These are phyloP conservation scores for Gobio gobio DNA, from an alignment of 2,113 vertebrate genomes.

Conservation along the genomic window DNA sequence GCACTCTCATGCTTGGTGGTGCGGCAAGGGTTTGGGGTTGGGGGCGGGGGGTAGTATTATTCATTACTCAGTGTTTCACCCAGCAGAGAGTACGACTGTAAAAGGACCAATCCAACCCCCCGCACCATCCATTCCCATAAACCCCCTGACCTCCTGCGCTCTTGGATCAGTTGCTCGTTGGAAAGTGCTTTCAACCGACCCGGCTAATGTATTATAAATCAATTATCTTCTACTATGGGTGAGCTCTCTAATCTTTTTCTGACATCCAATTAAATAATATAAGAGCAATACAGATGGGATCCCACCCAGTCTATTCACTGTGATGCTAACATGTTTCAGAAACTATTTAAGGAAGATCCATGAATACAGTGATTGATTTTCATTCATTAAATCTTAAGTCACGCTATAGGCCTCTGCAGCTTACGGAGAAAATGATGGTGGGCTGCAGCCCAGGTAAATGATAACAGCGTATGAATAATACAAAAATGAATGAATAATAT, in stretches of 20 bases:
- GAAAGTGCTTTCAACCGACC: constrained; percentile 47
- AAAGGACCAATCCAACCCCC: neutral
- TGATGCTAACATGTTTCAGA: constrained; percentile 38
- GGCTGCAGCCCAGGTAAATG: neutral
- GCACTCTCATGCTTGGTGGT: constrained; percentile 7
- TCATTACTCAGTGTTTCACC: neutral
- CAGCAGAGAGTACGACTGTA: constrained; percentile 3
- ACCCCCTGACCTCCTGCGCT: constrained; percentile 1
- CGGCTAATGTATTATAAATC: constrained; percentile 69
- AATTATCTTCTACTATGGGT: constrained; percentile 67
- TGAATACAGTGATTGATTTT: constrained; percentile 39
- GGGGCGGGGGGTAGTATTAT: neutral
- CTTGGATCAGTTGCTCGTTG: neutral
- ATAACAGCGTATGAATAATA: neutral
- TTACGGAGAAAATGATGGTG: neutral
- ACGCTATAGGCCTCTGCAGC: constrained; percentile 13
- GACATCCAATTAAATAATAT: constrained; percentile 60
- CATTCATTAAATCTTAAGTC: constrained; percentile 35
- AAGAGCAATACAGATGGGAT: constrained; percentile 50
- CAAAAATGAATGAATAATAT: neutral
- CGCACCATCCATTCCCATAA: constrained; percentile 5
- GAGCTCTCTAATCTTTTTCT: constrained; percentile 50
- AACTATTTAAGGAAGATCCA: constrained; percentile 49
- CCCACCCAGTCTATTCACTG: constrained; percentile 46
- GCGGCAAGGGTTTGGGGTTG: neutral